Percentiles rank a stretch among this genome's conserved stretches.
Evolutionary conservation across 1,140 invertebrate genomes (phyloP).

Genomic region (Ooceraea biroi): DNA sequence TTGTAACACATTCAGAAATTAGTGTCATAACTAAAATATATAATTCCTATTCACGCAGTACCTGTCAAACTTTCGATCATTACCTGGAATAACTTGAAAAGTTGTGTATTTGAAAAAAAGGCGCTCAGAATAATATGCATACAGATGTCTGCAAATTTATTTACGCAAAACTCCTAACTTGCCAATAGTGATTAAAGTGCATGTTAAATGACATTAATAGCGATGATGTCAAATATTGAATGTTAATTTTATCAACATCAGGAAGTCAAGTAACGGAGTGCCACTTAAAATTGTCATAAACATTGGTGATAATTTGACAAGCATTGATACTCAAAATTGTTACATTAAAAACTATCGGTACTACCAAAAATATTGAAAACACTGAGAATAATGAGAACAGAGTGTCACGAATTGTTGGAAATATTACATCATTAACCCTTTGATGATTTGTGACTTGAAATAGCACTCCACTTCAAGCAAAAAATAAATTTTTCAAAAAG

Average conservation of each 20-base stretch:
- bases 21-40: not conserved
- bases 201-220: conserved; percentile 15
- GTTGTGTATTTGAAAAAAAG: not conserved
- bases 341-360: not conserved
- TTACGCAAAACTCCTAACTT: not conserved
- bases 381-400: not conserved
- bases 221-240: conserved; percentile 16
- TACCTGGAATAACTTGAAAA: not conserved
- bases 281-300: not conserved
- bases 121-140: conserved; percentile 9
- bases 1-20: not conserved
- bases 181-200: not conserved
- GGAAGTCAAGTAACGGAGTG: conserved; percentile 1
- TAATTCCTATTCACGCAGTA: not conserved
- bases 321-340: not conserved
- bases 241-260: conserved; percentile 24
- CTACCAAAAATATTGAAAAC: not conserved
- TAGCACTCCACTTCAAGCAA: no score
- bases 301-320: not conserved
- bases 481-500: no score
- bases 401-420: not conserved
- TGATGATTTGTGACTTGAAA: no score
- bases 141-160: conserved; percentile 17
- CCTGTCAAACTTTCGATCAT: not conserved
- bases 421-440: no score